Base-by-base conservation (phyloP, 2,888 invertebrate genomes). In the Suillia variegata region DNA sequence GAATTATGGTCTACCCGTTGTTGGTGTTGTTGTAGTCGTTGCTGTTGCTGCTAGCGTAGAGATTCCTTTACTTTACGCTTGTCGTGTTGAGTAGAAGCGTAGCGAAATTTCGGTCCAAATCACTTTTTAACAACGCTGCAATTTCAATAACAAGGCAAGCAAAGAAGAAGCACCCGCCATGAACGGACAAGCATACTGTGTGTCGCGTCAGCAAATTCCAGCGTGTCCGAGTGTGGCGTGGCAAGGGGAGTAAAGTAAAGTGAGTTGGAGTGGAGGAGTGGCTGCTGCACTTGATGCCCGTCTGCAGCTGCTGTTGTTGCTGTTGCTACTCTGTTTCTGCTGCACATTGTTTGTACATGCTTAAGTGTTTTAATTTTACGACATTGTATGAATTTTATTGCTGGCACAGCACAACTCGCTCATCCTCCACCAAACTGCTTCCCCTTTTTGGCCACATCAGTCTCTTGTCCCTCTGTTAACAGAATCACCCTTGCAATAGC, bases 361-460 rank as follows among this genome's bases (percentile, higher is more conserved):
- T 77, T 70, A 74, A 75, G 75, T 75, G 77, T 75, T 75, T 75
- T 75, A 75, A 75, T 75, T 75, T 75, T 72, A 75, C 77, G 77
- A 75, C 77, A 75, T 77, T 75, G 77, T 75, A 74, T 75, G 76
- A 76, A 75, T 74, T 75, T 75, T 77, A 75, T 73, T 71, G 75
- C 76, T 71, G 73, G 72, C 74, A 70, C 75, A 70, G 74, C 74
- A 71, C 70, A 67, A 68, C 71, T 68, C 71, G 68, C 67, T 71
- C 48, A 15, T 10, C 10, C 26, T 6, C 10, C 26, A 5, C 26
- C 26, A 26, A 6, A 5, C 26, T 26, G 6, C 5, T 26, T 10
- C 26, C 26, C 26, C 26, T 26, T 10, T n/a, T n/a, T n/a, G n/a
- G n/a, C n/a, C n/a, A n/a, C n/a, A n/a, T n/a, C n/a, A n/a, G n/a